Evolutionary conservation across 2,797 vertebrate genomes (phyloP).

Genomic region (Sciurus carolinensis): DNA sequence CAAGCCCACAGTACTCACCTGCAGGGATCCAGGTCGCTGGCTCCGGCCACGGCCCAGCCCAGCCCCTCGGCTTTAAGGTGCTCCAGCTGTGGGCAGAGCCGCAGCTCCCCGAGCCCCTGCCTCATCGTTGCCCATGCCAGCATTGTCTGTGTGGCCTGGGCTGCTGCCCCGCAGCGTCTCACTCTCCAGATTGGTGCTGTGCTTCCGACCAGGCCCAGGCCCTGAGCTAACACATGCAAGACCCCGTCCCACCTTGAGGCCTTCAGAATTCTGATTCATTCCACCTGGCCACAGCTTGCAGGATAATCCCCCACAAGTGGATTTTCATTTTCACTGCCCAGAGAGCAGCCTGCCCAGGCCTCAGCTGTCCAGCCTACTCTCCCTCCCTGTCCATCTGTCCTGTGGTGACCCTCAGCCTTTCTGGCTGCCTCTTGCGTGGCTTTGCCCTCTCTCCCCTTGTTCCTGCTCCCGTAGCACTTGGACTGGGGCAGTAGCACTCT

Average conservation of each 20-base stretch:
- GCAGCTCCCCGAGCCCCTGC: no score
- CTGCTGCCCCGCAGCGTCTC: background rate
- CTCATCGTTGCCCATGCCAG: background rate
- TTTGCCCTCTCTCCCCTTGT: accelerated
- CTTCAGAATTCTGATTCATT: background rate
- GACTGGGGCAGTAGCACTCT: accelerated
- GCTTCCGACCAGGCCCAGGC: background rate
- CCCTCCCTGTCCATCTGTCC: background rate
- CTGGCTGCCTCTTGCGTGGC: background rate
- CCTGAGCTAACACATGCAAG: no score
- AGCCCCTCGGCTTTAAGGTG: no score
- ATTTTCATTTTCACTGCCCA: background rate
- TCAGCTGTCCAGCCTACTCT: background rate
- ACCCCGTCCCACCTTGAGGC: background rate
- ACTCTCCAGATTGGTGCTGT: background rate
- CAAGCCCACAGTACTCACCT: no score
- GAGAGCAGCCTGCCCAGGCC: background rate
- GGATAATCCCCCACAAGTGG: background rate
- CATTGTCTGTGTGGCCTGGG: no score
- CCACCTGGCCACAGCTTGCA: background rate
- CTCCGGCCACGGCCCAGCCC: no score
- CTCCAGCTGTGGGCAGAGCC: no score
- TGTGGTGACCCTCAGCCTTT: background rate
- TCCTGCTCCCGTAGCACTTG: no score
- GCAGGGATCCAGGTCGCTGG: no score